Percentiles rank a stretch among this genome's conserved stretches.
Conservation (phyloP, 2,888 invertebrate species). For the Eupithecia exiguata region DNA sequence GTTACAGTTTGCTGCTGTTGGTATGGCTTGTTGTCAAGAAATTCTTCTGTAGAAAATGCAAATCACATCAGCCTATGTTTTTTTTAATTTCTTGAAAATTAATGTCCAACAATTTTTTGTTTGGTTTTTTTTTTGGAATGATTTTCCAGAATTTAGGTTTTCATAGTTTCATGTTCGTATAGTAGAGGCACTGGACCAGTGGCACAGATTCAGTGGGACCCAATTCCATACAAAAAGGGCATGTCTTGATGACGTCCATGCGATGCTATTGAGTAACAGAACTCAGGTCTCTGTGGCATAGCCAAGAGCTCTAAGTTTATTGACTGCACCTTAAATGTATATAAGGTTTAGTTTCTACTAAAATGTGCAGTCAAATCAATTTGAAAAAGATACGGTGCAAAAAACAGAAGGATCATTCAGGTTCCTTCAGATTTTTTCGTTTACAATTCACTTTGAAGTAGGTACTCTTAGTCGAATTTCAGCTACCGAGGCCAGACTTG, state of each 20-base stretch:
- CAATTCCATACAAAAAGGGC: too few species aligned
- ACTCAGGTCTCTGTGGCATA: neutral
- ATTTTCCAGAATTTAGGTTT: too few species aligned
- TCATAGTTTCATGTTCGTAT: too few species aligned
- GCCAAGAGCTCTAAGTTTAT: neutral
- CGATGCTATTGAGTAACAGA: neutral
- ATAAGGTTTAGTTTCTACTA: neutral
- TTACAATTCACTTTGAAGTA: neutral
- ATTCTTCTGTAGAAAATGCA: neutral
- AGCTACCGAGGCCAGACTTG: neutral
- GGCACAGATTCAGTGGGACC: too few species aligned
- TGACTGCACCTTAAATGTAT: too few species aligned
- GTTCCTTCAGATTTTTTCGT: neutral
- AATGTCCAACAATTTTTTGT: too few species aligned
- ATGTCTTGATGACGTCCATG: neutral
- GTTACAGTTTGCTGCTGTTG: constrained; percentile 6
- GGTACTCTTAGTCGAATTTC: too few species aligned
- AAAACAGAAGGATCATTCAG: too few species aligned
- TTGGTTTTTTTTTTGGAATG: too few species aligned
- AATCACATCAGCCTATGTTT: neutral
- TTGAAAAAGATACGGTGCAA: neutral
- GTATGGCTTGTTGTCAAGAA: constrained; percentile 7
- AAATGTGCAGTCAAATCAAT: neutral
- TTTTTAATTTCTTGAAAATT: too few species aligned
- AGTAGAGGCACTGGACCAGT: too few species aligned